Percentiles rank a stretch among this genome's conserved stretches.
phyloP scores from a whole-genome alignment of 1,140 invertebrate genomes.

The Mylabris phalerata region DNA sequence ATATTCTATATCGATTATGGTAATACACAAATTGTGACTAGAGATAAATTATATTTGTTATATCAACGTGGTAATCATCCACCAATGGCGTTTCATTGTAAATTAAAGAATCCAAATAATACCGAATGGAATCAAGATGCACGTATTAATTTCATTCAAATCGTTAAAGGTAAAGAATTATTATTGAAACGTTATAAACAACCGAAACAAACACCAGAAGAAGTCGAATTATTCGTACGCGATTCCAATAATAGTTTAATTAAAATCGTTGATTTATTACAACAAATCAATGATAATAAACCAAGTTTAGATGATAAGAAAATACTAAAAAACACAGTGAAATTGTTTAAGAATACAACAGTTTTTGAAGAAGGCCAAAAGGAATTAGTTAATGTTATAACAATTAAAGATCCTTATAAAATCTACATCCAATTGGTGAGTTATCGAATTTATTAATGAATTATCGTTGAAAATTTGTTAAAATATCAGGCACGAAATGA shows the following conservation, averaged over 20 bases:
- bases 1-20: constrained; percentile 29
- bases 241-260: constrained; percentile 22
- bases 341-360: not conserved
- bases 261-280: constrained; percentile 22
- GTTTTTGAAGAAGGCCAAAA: constrained; percentile 20
- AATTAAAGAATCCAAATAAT: constrained; percentile 15
- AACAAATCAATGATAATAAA: too few species aligned
- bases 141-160: constrained; percentile 19
- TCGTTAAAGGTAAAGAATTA: constrained; percentile 23
- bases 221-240: constrained; percentile 26
- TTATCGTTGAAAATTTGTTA: too few species aligned
- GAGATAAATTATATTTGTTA: not conserved
- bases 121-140: constrained; percentile 19
- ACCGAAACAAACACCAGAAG: not conserved
- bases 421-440: constrained; percentile 25
- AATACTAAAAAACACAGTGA: too few species aligned
- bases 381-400: constrained; percentile 18
- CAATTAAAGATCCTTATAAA: constrained; percentile 24
- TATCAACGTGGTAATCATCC: not conserved
- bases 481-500: too few species aligned
- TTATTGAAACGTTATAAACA: constrained; percentile 2
- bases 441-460: too few species aligned
- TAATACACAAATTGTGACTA: constrained; percentile 17
- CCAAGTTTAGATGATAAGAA: too few species aligned
- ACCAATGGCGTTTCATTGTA: constrained; percentile 23